These are phyloP conservation scores for Pelochelys cantorii DNA, from an alignment of 2,797 vertebrate species.

Conservation along the genomic window DNA sequence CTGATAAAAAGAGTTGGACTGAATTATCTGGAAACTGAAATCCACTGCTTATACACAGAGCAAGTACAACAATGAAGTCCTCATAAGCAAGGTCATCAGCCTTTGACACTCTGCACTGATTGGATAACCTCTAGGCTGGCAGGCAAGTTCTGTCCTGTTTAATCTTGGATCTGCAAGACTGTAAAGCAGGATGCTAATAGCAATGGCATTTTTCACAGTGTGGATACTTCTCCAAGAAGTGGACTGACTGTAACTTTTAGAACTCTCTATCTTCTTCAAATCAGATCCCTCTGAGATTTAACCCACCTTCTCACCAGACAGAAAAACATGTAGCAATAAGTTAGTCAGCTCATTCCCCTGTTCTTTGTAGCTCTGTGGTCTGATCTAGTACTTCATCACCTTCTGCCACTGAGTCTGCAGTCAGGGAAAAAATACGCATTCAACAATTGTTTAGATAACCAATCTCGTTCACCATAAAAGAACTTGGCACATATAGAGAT, in stretches of 20 bases:
- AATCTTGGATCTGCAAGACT: neutral
- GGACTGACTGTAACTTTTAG: neutral
- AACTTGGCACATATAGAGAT: neutral
- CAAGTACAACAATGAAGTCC: neutral
- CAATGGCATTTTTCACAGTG: neutral
- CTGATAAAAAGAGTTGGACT: fast-evolving
- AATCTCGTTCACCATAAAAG: neutral
- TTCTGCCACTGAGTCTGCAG: neutral
- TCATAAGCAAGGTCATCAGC: neutral
- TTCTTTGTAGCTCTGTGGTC: neutral
- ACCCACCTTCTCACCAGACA: neutral
- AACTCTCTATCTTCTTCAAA: neutral
- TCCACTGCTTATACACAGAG: slow-evolving; percentile 11
- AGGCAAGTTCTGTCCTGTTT: neutral
- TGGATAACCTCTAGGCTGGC: neutral
- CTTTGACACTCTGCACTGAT: neutral
- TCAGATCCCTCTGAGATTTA: neutral
- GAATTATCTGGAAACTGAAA: neutral
- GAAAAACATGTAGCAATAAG: neutral
- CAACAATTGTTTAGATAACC: neutral
- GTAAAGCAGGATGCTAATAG: neutral
- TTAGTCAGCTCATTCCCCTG: neutral
- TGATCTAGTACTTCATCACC: neutral
- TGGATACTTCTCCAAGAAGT: neutral
- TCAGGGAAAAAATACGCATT: neutral